Conservation (phyloP, 2,888 invertebrate species). For the Tipula confusa region DNA sequence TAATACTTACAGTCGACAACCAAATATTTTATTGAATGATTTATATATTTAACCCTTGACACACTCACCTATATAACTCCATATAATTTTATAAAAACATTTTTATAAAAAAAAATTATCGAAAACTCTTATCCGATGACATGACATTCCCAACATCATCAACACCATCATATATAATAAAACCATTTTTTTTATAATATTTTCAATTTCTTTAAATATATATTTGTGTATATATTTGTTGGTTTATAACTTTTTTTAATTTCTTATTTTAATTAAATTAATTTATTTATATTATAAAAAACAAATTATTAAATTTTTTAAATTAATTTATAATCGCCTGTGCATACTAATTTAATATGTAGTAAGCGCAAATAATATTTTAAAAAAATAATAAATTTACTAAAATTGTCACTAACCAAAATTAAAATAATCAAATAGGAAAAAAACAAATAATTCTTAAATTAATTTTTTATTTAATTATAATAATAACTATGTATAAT, state of each 20-base stretch:
- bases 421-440: not conserved
- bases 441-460: conserved; percentile 7
- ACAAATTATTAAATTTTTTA: not conserved
- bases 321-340: not conserved
- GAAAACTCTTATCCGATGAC: not conserved
- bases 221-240: too few relatives aligned
- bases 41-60: not conserved
- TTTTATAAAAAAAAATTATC: not conserved
- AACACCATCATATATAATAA: not conserved
- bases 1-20: not conserved
- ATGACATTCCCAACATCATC: not conserved
- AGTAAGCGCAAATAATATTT: not conserved
- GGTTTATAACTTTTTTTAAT: too few relatives aligned
- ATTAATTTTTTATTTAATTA: not conserved
- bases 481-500: not conserved
- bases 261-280: conserved; percentile 12
- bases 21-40: conserved; percentile 20
- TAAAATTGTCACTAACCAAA: conserved; percentile 3
- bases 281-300: not conserved
- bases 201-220: conserved; percentile 14
- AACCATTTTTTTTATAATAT: not conserved
- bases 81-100: conserved; percentile 1
- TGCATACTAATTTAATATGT: not conserved
- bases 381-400: conserved; percentile 14
- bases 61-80: not conserved